Evolutionary conservation across 2,888 invertebrate genomes (phyloP), one percentile per base, ranked within the genome.

Genomic region (Trachelus troglodyta): DNA sequence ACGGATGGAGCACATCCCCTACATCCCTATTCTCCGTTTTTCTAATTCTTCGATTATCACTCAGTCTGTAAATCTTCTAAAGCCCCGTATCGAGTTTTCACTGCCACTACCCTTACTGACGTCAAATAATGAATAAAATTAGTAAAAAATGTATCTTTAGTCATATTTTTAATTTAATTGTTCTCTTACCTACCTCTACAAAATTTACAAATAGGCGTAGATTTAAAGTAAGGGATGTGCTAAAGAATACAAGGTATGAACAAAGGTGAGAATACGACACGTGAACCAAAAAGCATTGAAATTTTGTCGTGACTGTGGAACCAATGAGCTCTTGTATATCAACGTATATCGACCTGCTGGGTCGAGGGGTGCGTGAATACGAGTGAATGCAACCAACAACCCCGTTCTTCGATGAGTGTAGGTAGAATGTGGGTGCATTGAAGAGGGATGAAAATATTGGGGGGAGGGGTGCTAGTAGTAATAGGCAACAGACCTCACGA

Each of bases 321-420:
- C 33, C 71, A 33, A 15, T 23, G 71, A 31, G 11, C 31, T 71
- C 71, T 31, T 71, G 12, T 82, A 23, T 56, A 81, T 85, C 82
- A 80, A 81, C 82, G 82, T 85, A 84, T 89, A 89, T 90, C 89
- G 89, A 89, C 89, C 88, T 88, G 85, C 79, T 77, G 81, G 79
- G 9, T 82, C 84, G 84, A 86, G 86, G 87, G 88, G 84, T 87
- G 85, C 83, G 85, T 84, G 86, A 79, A 81, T 83, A 81, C 81
- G 85, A 87, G 85, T 56, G 86, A 86, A 86, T 86, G 86, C 84
- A 87, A 74, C 81, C 79, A 79, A 81, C 56, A 40, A 81, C 79
- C 83, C 80, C 23, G 74, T 37, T 11, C 74, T 74, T 74, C 34
- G 74, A 33, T 35, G 34, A 34, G 23, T 23, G 71, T 33, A 71